phyloP scores from a whole-genome alignment of 2,888 invertebrate species.

The Seira musarum region DNA sequence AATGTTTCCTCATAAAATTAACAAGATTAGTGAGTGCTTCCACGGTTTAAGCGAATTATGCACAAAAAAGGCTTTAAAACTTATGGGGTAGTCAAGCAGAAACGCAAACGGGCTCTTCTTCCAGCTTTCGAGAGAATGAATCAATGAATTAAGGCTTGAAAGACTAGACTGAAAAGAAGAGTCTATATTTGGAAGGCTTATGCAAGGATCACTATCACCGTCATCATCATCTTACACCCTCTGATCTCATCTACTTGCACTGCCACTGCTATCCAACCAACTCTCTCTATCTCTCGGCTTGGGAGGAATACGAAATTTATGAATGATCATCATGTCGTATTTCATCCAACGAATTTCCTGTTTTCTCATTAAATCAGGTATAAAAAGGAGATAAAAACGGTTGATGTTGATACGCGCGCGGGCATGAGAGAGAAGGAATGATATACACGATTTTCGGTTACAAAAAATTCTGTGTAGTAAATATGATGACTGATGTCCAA shows the following conservation, averaged over 20 bases:
- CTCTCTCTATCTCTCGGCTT: no score
- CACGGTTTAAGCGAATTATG: not conserved
- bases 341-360: no score
- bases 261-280: no score
- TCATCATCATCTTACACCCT: no score
- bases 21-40: constrained; percentile 5
- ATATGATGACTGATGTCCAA: no score
- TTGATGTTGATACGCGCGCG: no score
- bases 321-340: no score
- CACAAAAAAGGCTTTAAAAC: constrained; percentile 28
- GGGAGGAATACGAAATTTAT: no score
- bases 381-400: not conserved
- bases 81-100: constrained; percentile 15
- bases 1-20: not conserved
- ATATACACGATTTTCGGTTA: no score
- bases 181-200: constrained; percentile 31
- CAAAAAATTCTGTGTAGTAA: no score
- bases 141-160: not conserved
- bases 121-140: constrained; percentile 12
- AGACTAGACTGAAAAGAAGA: not conserved
- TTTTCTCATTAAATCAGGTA: constrained; percentile 11
- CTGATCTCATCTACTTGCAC: no score
- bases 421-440: constrained; percentile 14
- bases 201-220: no score
- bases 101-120: not conserved